Evolutionary conservation across 2,888 invertebrate genomes (phyloP), one percentile per base, ranked within the genome.

Genomic region (Drosophila histrio): DNA sequence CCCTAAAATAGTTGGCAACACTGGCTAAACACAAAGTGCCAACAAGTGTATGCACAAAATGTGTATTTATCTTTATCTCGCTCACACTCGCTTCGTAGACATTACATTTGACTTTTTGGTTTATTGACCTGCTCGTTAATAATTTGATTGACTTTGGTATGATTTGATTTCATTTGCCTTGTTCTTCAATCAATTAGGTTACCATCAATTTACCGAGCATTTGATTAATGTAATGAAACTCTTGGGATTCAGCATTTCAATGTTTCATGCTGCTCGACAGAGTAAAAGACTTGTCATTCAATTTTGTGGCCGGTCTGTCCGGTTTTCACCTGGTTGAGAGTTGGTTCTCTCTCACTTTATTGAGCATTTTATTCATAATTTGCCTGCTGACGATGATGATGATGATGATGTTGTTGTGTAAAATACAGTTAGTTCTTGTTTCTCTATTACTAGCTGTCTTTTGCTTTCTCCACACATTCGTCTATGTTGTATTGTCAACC

Each of bases 391-490:
- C 62, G 63, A 57, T 78, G n/a, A n/a, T n/a, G n/a, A n/a, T n/a
- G n/a, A n/a, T n/a, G n/a, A n/a, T n/a, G n/a, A n/a, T n/a, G n/a
- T n/a, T n/a, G 68, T 47, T 73, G 65, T 76, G 68, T 73, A 62
- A 76, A 81, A 70, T 79, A 86, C 87, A 70, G 87, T 81, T 81
- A 86, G 84, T 83, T 81, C 87, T 80, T 76, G 66, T 80, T 82
- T 82, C 68, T 77, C 58, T 56, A 54, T 43, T 46, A 28, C 47
- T 60, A n/a, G 54, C 36, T 43, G 66, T 61, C 41, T 32, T 47
- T 49, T 67, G 83, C 80, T 86, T 82, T 80, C 87, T 86, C 80
- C 49, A 49, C 13, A 54, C 47, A 62, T 76, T 64, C 38, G 56
- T 36, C 19, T 67, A 8, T 50, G 41, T 44, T 62, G 44, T 53